Evolutionary conservation across 2,113 vertebrate genomes (phyloP), one percentile per base, ranked within the genome.

Genomic region (Chelonoidis abingdonii): DNA sequence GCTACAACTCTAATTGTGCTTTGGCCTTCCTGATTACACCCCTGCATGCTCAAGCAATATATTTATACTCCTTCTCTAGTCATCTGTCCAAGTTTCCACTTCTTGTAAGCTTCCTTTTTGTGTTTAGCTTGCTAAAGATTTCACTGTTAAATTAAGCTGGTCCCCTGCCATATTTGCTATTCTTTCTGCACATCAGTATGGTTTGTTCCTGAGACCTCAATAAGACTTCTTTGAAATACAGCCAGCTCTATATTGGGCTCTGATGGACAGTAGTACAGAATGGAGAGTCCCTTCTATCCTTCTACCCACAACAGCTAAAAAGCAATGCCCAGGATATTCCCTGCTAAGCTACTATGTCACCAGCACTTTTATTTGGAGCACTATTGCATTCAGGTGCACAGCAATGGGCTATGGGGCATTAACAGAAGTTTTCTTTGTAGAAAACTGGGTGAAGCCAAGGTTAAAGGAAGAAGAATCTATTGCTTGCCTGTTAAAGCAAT

Each of bases 401-500:
- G n/a, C 13, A 10, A 2, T 80, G 44, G 80, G 69, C 83, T 22
- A 56, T 82, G 79, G 93, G 89, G 59, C 62, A n/a, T 86, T 72
- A 86, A 83, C 3, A n/a, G n/a, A 89, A 93, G 54, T 94, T 92
- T 95, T 76, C 47, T 83, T 93, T 95, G 89, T 86, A 80, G 76
- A 92, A 92, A 89, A 84, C 10, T 89, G 53, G 38, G 47, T 44
- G 24, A 78, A 47, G 53, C 80, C 49, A 85, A 83, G 10, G 5
- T 90, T 72, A 52, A 49, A 80, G 38, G n/a, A 52, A 95, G 50
- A 10, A 80, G 76, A 87, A n/a, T 82, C 76, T 87, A 80, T 62
- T 82, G 56, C 87, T 93, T 72, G 47, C 57, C 75, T 89, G 75
- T 65, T 27, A 79, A 94, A 86, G 65, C 35, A 53, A 88, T 93